Percentiles rank a stretch among this genome's conserved stretches.
phyloP scores from a whole-genome alignment of 2,888 invertebrate species.

The Idaea dimidiata region DNA sequence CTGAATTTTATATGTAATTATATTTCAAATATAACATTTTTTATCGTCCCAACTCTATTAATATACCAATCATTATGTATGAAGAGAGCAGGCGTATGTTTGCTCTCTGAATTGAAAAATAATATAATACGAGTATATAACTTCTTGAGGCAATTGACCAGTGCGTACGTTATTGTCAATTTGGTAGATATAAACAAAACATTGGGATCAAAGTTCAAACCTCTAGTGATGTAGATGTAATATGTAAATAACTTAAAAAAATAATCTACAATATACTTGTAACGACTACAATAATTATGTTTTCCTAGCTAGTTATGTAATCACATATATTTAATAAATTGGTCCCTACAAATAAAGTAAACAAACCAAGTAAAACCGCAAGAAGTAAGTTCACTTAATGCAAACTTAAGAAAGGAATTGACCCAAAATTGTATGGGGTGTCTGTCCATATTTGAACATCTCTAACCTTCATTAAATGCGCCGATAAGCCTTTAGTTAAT shows the following conservation, averaged over 20 bases:
- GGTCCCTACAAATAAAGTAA: no score
- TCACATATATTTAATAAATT: no score
- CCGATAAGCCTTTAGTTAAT: not conserved
- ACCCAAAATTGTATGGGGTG: not conserved
- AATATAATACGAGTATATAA: constrained; percentile 3
- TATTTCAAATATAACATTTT: not conserved
- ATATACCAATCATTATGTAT: not conserved
- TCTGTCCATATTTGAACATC: not conserved
- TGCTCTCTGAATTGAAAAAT: not conserved
- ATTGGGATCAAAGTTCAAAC: constrained; percentile 1
- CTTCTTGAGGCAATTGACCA: constrained; percentile 6
- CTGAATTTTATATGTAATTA: not conserved
- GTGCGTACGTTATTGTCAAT: not conserved
- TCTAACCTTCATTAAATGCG: not conserved
- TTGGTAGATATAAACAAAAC: constrained; percentile 4
- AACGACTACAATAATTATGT: constrained; percentile 14
- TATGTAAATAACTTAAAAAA: constrained; percentile 1
- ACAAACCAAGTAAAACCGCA: no score
- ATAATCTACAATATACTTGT: not conserved
- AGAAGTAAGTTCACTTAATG: no score
- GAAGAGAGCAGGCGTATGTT: no score
- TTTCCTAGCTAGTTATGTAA: no score
- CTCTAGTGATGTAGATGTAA: constrained; percentile 2
- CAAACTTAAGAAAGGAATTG: no score
- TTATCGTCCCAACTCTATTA: not conserved